These are phyloP conservation scores for Illadopsis cleaveri DNA, from an alignment of 2,113 vertebrate genomes.

Conservation along the genomic window DNA sequence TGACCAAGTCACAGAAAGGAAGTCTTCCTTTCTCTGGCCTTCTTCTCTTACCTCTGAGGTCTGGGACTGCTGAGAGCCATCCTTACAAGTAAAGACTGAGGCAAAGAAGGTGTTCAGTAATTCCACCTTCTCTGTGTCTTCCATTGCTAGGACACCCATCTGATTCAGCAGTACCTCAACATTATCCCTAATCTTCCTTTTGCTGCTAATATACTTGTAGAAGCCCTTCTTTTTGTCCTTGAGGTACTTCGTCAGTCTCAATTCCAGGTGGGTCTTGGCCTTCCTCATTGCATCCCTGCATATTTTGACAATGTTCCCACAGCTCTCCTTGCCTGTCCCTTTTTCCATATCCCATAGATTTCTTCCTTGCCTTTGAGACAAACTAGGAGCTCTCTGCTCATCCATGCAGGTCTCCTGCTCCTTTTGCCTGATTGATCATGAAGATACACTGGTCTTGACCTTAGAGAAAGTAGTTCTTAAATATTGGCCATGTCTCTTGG, in stretches of 20 bases:
- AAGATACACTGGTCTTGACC: neutral
- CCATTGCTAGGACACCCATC: neutral
- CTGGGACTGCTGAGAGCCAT: neutral
- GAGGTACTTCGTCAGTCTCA: neutral
- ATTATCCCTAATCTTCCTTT: neutral
- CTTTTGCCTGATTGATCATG: neutral
- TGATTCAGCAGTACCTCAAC: neutral
- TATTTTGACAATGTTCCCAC: neutral
- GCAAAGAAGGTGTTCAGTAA: neutral
- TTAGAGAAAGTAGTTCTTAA: neutral
- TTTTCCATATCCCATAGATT: neutral
- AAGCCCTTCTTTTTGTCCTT: neutral
- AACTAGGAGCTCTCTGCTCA: neutral
- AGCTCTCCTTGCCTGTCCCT: neutral
- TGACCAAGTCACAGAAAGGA: neutral
- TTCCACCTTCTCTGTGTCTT: neutral
- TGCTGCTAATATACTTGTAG: neutral
- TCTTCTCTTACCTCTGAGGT: neutral
- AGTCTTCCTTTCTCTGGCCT: neutral
- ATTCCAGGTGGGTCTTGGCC: neutral
- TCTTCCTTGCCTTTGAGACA: neutral
- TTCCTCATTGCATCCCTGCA: neutral
- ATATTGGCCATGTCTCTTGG: neutral
- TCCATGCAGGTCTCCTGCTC: neutral
- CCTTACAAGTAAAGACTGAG: neutral